A percentile compares a stretch with the other conserved stretches of the same genome.
phyloP scores from a whole-genome alignment of 2,888 invertebrate species.

The Crocallis elinguaria region DNA sequence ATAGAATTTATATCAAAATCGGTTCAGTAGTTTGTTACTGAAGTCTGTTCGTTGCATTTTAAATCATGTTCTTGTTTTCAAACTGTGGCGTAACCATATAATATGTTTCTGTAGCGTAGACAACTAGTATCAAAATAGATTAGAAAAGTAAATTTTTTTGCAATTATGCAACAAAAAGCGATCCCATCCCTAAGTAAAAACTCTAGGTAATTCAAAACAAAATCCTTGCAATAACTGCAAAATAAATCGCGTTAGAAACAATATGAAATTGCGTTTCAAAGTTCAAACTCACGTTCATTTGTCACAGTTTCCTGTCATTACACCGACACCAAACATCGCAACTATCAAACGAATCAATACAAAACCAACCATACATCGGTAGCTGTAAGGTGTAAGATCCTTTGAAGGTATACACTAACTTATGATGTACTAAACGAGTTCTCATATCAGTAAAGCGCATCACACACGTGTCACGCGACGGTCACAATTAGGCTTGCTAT shows the following conservation, averaged over 20 bases:
- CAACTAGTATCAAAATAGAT: too few species aligned
- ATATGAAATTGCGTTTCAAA: slow-evolving; percentile 57
- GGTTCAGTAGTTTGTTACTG: neutral
- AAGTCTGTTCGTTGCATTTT: too few species aligned
- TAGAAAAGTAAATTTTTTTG: too few species aligned
- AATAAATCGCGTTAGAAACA: slow-evolving; percentile 42
- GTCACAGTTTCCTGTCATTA: slow-evolving; percentile 62
- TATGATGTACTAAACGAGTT: neutral
- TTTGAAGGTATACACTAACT: neutral
- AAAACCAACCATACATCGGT: slow-evolving; percentile 5
- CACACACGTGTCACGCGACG: slow-evolving; percentile 62
- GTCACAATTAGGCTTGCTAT: slow-evolving; percentile 76
- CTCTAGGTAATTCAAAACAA: slow-evolving; percentile 30
- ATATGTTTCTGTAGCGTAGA: too few species aligned
- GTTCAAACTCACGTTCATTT: slow-evolving; percentile 72
- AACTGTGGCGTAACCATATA: too few species aligned
- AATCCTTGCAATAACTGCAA: slow-evolving; percentile 34
- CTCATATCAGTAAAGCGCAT: slow-evolving; percentile 46
- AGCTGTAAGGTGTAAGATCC: neutral
- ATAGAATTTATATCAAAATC: too few species aligned
- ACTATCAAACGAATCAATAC: neutral
- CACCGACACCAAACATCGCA: slow-evolving; percentile 9
- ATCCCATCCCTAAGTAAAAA: neutral
- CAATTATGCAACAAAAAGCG: neutral
- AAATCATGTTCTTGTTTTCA: too few species aligned